Evolutionary conservation across 2,113 vertebrate species (phyloP).

Genomic region (Heloderma charlesbogerti): DNA sequence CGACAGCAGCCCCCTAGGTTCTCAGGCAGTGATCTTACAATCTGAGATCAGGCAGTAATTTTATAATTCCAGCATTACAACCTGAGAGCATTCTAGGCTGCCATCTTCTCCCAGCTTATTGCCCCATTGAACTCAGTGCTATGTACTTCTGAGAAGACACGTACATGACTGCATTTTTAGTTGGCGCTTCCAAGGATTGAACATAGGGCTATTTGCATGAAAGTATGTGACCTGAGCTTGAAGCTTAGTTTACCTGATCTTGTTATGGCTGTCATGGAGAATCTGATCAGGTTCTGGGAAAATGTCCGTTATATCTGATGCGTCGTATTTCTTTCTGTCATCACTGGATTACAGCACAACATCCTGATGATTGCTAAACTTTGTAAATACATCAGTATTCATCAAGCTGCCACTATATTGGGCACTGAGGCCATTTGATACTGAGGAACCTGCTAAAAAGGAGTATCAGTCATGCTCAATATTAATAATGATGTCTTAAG

Average conservation of each 20-base stretch:
- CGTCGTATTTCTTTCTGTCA: background rate
- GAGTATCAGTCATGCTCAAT: background rate
- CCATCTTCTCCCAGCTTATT: too few relatives aligned
- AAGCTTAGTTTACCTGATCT: background rate
- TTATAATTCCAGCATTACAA: background rate
- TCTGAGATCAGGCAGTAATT: too few relatives aligned
- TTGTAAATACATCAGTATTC: slow-evolving; percentile 1
- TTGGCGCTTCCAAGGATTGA: background rate
- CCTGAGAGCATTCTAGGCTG: background rate
- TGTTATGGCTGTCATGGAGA: background rate
- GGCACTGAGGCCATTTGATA: background rate
- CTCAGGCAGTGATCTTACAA: background rate
- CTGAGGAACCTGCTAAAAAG: background rate
- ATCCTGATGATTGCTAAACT: background rate
- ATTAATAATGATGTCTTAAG: background rate
- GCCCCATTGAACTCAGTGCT: too few relatives aligned
- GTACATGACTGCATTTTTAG: too few relatives aligned
- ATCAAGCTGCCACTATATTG: background rate
- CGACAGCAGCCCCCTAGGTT: background rate
- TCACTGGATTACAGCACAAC: slow-evolving; percentile 10
- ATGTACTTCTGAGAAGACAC: too few relatives aligned
- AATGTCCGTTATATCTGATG: background rate
- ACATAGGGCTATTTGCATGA: background rate
- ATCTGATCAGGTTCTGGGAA: background rate
- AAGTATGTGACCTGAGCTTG: background rate